A percentile compares a stretch with the other conserved stretches of the same genome.
Evolutionary conservation across 2,113 vertebrate species (phyloP).

Genomic region (Embiotoca jacksoni): DNA sequence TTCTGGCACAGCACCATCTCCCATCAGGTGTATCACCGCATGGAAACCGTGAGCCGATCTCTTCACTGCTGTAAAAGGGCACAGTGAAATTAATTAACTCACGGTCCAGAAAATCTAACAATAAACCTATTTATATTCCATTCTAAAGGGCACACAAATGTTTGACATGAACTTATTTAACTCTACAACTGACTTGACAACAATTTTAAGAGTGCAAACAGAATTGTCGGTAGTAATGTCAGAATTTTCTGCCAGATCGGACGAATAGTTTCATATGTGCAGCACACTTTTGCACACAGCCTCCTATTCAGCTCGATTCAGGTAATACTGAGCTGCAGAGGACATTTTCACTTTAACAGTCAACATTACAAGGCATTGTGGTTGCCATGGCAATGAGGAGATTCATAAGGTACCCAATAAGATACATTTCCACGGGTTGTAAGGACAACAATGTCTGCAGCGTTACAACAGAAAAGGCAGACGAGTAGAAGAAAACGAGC

Average conservation of each 20-base stretch:
- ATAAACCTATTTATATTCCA: constrained; percentile 1
- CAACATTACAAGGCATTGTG: neutral
- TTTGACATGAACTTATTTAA: neutral
- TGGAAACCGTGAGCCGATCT: neutral
- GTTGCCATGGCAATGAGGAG: neutral
- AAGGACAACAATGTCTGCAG: too few relatives aligned
- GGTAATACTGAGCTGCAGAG: too few relatives aligned
- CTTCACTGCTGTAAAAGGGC: constrained; percentile 68
- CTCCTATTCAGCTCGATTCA: too few relatives aligned
- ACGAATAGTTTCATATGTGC: too few relatives aligned
- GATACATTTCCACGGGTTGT: too few relatives aligned
- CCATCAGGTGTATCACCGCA: constrained; percentile 32
- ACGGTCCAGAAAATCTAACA: neutral
- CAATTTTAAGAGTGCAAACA: neutral
- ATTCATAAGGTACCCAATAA: neutral
- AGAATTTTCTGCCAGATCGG: constrained; percentile 1
- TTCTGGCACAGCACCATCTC: constrained; percentile 32
- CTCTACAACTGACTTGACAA: neutral
- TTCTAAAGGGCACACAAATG: constrained; percentile 1
- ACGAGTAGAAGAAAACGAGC: neutral
- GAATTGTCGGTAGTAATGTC: neutral
- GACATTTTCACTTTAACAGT: neutral
- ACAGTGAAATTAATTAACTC: constrained; percentile 42
- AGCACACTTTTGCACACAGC: too few relatives aligned
- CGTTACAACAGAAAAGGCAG: neutral